phyloP scores from a whole-genome alignment of 1,140 invertebrate species.

The Drosophila auraria region DNA sequence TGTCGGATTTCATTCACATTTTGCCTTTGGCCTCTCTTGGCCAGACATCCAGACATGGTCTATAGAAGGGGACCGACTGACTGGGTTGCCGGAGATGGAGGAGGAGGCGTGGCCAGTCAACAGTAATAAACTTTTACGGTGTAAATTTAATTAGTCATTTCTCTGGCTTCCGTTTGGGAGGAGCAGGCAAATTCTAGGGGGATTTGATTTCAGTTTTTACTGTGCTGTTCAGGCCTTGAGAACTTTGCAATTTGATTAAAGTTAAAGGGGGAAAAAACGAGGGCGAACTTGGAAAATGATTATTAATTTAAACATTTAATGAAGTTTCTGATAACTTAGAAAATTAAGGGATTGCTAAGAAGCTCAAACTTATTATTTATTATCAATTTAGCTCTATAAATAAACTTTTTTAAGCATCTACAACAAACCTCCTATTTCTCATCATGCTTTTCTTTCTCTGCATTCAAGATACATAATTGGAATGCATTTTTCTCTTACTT shows the following conservation, averaged over 20 bases:
- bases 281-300: neutral
- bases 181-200: slow-evolving; percentile 20
- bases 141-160: slow-evolving; percentile 83
- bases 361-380: neutral
- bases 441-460: slow-evolving; percentile 3
- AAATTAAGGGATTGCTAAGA: neutral
- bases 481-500: slow-evolving; percentile 24
- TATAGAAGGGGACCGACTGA: slow-evolving; percentile 7
- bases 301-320: neutral
- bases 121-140: slow-evolving; percentile 79
- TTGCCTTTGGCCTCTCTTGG: slow-evolving; percentile 44
- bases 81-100: neutral
- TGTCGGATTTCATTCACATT: slow-evolving; percentile 74
- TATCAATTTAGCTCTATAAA: too few species aligned
- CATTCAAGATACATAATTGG: neutral
- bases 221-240: neutral
- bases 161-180: slow-evolving; percentile 69
- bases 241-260: slow-evolving; percentile 56
- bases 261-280: slow-evolving; percentile 15
- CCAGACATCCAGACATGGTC: slow-evolving; percentile 37
- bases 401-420: too few species aligned
- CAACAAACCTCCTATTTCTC: too few species aligned
- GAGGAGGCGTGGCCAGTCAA: slow-evolving; percentile 61
- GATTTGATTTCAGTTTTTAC: slow-evolving; percentile 52
- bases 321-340: too few species aligned